Evolutionary conservation across 2,797 vertebrate species (phyloP).

Genomic region (Notolepis coatsorum): DNA sequence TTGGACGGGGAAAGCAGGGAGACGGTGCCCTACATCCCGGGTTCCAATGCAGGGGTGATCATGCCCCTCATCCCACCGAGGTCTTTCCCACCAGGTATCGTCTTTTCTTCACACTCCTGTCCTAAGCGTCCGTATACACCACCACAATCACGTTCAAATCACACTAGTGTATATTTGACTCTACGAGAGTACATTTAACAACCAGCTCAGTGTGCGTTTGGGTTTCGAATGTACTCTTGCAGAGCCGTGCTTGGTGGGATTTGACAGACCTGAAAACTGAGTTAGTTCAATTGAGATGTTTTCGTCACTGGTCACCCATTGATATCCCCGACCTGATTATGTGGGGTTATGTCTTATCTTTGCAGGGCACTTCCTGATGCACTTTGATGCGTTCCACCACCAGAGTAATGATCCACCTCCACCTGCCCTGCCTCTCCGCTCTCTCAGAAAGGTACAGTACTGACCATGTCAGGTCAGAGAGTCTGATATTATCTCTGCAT

Average conservation of each 20-base stretch:
- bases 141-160: background rate
- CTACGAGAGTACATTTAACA: background rate
- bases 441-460: slow-evolving; percentile 92
- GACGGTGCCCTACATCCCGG: slow-evolving; percentile 71
- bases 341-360: slow-evolving; percentile 6
- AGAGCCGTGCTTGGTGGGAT: no score
- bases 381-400: slow-evolving; percentile 98
- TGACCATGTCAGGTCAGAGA: background rate
- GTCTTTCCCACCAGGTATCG: slow-evolving; percentile 88
- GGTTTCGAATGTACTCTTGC: no score
- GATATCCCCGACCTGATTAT: no score
- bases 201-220: no score
- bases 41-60: slow-evolving; percentile 82
- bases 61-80: slow-evolving; percentile 91
- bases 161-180: no score
- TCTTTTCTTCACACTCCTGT: background rate
- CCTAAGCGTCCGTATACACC: background rate
- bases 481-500: background rate
- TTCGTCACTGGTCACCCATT: no score
- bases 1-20: slow-evolving; percentile 89
- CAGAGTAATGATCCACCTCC: slow-evolving; percentile 93
- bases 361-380: slow-evolving; percentile 95
- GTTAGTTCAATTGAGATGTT: no score
- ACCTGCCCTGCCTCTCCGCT: slow-evolving; percentile 94
- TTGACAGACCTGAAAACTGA: no score